Conservation (phyloP, 2,797 vertebrate genomes). For the Paramormyrops hopkinsi region DNA sequence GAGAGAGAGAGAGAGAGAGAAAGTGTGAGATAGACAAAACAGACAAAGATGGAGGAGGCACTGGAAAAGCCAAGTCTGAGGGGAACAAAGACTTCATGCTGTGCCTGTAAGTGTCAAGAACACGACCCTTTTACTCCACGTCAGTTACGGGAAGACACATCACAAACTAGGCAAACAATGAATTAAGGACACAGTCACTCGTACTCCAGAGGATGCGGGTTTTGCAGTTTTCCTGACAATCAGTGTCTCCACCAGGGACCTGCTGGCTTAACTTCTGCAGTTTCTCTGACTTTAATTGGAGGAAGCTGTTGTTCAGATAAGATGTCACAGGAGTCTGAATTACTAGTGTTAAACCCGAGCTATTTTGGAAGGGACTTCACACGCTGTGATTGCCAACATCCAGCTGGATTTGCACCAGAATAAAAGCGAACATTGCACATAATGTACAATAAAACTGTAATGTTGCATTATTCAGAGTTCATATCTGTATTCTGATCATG, state of each 20-base stretch:
- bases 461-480: neutral
- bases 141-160: neutral
- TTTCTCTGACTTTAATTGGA: neutral
- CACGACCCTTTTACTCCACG: neutral
- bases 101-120: neutral
- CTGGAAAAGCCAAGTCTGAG: neutral
- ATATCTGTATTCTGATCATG: constrained; percentile 2
- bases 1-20: neutral
- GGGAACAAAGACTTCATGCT: neutral
- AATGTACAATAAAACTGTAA: neutral
- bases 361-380: constrained; percentile 5
- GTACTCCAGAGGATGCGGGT: neutral
- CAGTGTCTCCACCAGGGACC: neutral
- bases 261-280: neutral
- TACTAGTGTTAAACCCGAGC: neutral
- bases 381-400: neutral
- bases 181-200: constrained; percentile 1
- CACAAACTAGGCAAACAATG: constrained; percentile 4
- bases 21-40: neutral
- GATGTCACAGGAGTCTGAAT: neutral
- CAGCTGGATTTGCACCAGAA: neutral
- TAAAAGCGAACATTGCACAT: neutral
- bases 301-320: neutral
- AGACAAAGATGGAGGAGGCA: neutral
- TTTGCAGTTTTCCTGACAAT: neutral